Evolutionary conservation across 2,113 vertebrate genomes (phyloP), one percentile per base, ranked within the genome.

Genomic region (Leptobrachium ailaonicum): DNA sequence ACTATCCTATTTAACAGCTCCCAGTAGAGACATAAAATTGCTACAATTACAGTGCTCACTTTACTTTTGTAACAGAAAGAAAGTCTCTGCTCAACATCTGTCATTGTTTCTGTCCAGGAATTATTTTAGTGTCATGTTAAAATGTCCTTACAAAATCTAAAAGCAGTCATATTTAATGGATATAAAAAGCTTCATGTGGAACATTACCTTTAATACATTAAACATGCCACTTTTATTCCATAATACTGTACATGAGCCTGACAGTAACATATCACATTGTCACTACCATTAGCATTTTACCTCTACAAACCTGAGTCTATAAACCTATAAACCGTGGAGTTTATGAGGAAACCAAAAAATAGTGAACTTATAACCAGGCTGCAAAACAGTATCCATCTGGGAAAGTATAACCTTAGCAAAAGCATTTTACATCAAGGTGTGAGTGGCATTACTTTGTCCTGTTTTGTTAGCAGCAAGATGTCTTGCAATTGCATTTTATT

Each of bases 21-120:
- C 66, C 78, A 68, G 64, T 45, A n/a, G 53, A 54, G 50, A 80
- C 62, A 80, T 80, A 66, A 80, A 67, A 73, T 72, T 58, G 62
- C 71, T 80, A 42, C 71, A 74, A 73, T 80, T 80, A 80, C 78
- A 67, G 63, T 74, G 60, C 68, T 63, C 67, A 63, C 47, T 50
- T 68, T 44, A 58, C 53, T 44, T 45, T 66, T 80, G 32, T 10
- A 53, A 45, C 41, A 73, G 78, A 45, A 74, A 32, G 20, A 50
- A 66, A 20, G 40, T 73, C 45, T 73, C 45, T 32, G 69, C 69
- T 72, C 77, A 42, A 54, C 77, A 79, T 72, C 77, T 79, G 70
- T 72, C 77, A 79, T 72, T 73, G 62, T 60, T 63, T 53, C 77
- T 64, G 68, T 79, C 58, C 69, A 41, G 20, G 44, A 79, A 71